Base-by-base conservation (phyloP, 2,797 vertebrate species). In the Semotilus atromaculatus region DNA sequence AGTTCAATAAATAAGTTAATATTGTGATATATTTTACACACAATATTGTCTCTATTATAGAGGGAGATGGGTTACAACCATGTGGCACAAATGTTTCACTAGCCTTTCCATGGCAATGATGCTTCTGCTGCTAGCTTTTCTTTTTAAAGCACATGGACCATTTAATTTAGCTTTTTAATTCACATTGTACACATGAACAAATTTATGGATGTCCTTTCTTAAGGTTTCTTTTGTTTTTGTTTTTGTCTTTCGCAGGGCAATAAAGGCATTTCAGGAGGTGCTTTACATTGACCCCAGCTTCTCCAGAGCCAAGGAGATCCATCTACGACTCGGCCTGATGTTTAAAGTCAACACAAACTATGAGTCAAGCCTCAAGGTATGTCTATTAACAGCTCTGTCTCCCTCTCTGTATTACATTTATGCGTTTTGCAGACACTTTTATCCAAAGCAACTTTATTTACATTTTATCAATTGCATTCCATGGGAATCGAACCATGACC, bases 321-420 rank as follows among this genome's bases (percentile, higher is more conserved):
- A 99, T 92, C 96, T 99, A 93, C 96, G 98, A 91, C 96, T 99
- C 95, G 98, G 97, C 90, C 96, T 99, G 93, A 99, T 99, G 97
- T 99, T 99, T 93, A 99, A 99, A 96, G 96, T 98, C 93, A 98
- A 97, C 93, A 98, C 97, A 88, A 97, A 99, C 95, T 98, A 98
- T 87, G 97, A 98, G 92, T 98, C 97, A 86, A 99, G 98, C 95
- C 94, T 99, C 93, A 99, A 99, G 98, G 98, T 99, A 96, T 86
- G 92, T 73, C 34, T 40, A 11, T 48, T 53, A 55, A 19, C 0
- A 1, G 2, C 34, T 8, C 4, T 11, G 8, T 11, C 38, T 66
- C 29, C 0, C 14, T 34, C 7, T 72, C 34, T 62, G 36, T 21
- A 14, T 51, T 73, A 29, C 8, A 26, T 43, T 60, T 19, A 77